Evolutionary conservation across 2,797 vertebrate genomes (phyloP).

Genomic region (Cuculus canorus): DNA sequence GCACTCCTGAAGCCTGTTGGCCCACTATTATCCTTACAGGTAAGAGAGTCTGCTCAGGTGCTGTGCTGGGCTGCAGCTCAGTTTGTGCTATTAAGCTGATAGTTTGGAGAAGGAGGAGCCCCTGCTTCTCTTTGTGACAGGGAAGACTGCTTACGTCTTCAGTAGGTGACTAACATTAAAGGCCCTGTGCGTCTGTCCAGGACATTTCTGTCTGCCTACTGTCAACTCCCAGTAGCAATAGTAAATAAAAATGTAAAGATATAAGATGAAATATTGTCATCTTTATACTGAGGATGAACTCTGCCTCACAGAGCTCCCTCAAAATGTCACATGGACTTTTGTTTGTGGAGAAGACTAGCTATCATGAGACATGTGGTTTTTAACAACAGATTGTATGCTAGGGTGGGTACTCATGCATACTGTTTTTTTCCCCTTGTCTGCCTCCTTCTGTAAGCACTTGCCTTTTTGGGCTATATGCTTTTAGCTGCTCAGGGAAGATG

Average conservation of each 20-base stretch:
- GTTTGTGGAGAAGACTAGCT: background rate
- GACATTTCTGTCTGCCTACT: background rate
- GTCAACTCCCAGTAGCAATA: background rate
- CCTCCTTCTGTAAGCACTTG: background rate
- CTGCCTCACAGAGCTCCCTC: background rate
- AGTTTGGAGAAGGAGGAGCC: background rate
- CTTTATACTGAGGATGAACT: background rate
- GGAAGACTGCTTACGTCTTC: background rate
- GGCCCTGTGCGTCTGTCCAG: background rate
- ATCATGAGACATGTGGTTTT: background rate
- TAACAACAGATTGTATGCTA: background rate
- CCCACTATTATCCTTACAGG: background rate
- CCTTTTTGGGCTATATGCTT: background rate
- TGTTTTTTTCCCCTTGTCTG: background rate
- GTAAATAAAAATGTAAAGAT: background rate
- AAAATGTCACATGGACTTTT: background rate
- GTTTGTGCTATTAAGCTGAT: background rate
- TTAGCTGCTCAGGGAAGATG: background rate
- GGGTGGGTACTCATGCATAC: background rate
- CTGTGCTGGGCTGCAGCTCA: background rate
- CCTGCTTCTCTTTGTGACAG: background rate
- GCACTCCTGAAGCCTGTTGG: background rate
- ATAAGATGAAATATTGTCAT: background rate
- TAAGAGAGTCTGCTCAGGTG: background rate
- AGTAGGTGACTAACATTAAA: background rate